Evolutionary conservation across 2,888 invertebrate species (phyloP).

Genomic region (Nysson spinosus): DNA sequence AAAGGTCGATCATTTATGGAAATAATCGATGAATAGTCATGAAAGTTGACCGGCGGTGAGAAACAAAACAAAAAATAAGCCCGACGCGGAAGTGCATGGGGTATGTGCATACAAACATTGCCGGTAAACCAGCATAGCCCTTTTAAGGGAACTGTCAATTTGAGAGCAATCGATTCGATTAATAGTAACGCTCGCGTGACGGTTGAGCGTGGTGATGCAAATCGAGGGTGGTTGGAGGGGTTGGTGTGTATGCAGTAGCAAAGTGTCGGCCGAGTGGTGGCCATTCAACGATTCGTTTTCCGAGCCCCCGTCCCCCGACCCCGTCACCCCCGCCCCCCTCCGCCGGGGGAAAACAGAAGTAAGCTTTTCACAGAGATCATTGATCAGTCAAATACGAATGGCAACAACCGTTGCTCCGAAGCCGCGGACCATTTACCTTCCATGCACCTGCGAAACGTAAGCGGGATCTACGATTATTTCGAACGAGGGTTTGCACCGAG

Average conservation of each 20-base stretch:
- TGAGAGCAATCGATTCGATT: constrained; percentile 51
- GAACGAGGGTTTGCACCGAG: too few relatives aligned
- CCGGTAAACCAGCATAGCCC: constrained; percentile 32
- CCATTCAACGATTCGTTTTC: constrained; percentile 35
- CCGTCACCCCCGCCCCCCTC: not conserved
- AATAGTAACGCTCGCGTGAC: constrained; percentile 44
- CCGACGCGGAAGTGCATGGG: constrained; percentile 22
- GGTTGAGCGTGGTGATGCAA: constrained; percentile 33
- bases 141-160: constrained; percentile 49
- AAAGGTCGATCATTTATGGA: too few relatives aligned
- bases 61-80: constrained; percentile 17
- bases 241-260: constrained; percentile 17
- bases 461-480: not conserved
- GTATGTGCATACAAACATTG: constrained; percentile 28
- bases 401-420: not conserved
- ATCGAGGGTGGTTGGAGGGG: constrained; percentile 31
- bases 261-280: constrained; percentile 40
- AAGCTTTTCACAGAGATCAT: constrained; percentile 48
- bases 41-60: too few relatives aligned
- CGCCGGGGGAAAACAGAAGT: constrained; percentile 40
- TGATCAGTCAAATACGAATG: constrained; percentile 26
- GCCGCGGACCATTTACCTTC: too few relatives aligned
- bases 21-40: too few relatives aligned
- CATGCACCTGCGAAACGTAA: not conserved
- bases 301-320: too few relatives aligned